Evolutionary conservation across 2,888 invertebrate genomes (phyloP).

Genomic region (Nesidiocoris tenuis): DNA sequence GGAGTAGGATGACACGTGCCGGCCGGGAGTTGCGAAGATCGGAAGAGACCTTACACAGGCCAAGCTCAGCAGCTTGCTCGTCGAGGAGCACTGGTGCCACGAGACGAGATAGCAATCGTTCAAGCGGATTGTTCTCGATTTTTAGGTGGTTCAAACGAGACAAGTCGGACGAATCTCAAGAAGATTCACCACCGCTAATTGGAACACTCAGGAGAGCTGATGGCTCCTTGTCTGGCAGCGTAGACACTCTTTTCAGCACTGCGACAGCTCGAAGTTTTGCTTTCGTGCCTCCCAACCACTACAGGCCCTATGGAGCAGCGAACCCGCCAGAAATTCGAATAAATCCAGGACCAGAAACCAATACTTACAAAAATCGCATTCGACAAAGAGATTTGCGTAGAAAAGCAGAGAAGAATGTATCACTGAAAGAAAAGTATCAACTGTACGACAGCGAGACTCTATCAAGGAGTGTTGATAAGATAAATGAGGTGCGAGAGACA

Average conservation of each 20-base stretch:
- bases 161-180: slow-evolving; percentile 50
- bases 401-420: slow-evolving; percentile 63
- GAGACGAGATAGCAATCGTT: slow-evolving; percentile 42
- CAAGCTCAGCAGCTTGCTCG: slow-evolving; percentile 25
- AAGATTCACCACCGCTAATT: slow-evolving; percentile 47
- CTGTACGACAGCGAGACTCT: slow-evolving; percentile 55
- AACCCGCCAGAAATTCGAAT: slow-evolving; percentile 54
- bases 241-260: slow-evolving; percentile 69
- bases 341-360: slow-evolving; percentile 62
- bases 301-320: slow-evolving; percentile 55
- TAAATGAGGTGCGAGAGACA: slow-evolving; percentile 41
- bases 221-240: slow-evolving; percentile 62
- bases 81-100: slow-evolving; percentile 44
- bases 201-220: slow-evolving; percentile 51
- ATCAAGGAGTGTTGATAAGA: slow-evolving; percentile 49
- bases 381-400: slow-evolving; percentile 62
- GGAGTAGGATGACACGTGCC: slow-evolving; percentile 20
- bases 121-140: slow-evolving; percentile 62
- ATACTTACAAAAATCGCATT: slow-evolving; percentile 64
- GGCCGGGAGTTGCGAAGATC: slow-evolving; percentile 36
- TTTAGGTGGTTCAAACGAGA: slow-evolving; percentile 72
- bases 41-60: slow-evolving; percentile 34
- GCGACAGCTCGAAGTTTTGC: slow-evolving; percentile 73
- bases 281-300: slow-evolving; percentile 63
- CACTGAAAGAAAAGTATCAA: slow-evolving; percentile 67